Percentiles rank a stretch among this genome's conserved stretches.
Conservation (phyloP, 92 coral and sea anemone genomes). For the Chrysogorgia sp. region DNA sequence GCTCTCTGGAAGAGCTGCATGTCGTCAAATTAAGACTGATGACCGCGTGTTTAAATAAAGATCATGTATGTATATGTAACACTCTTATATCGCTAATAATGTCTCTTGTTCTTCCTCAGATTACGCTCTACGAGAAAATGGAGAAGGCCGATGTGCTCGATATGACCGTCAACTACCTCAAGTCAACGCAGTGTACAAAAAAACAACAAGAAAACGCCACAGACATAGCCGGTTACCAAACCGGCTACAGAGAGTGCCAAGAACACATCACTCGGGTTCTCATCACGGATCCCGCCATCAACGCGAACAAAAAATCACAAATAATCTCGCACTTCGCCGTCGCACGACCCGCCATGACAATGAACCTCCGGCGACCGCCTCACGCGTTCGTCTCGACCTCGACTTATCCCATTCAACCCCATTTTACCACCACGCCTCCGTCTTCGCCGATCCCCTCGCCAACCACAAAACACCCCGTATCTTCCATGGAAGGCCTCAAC, state of each 20-base stretch:
- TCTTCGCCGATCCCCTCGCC: conserved; percentile 46
- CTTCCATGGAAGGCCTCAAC: conserved; percentile 30
- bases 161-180: conserved; percentile 89
- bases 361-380: conserved; percentile 26
- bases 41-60: too few relatives aligned
- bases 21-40: too few relatives aligned
- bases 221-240: conserved; percentile 41
- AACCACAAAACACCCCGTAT: conserved; percentile 16
- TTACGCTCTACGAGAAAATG: conserved; percentile 71
- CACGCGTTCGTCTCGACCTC: conserved; percentile 14
- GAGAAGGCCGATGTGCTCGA: conserved; percentile 98
- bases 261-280: conserved; percentile 39
- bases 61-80: too few relatives aligned
- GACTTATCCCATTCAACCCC: conserved; percentile 9
- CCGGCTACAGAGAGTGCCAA: conserved; percentile 39
- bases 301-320: conserved; percentile 41
- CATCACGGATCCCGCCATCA: conserved; percentile 40
- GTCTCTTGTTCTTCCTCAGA: not conserved
- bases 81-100: not conserved
- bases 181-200: conserved; percentile 35
- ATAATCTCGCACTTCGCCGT: conserved; percentile 41
- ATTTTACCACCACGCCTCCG: conserved; percentile 36
- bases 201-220: conserved; percentile 15
- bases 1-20: too few relatives aligned
- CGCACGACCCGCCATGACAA: conserved; percentile 6